Evolutionary conservation across 1,140 invertebrate species (phyloP).

Genomic region (Drosophila nigromelanica): DNA sequence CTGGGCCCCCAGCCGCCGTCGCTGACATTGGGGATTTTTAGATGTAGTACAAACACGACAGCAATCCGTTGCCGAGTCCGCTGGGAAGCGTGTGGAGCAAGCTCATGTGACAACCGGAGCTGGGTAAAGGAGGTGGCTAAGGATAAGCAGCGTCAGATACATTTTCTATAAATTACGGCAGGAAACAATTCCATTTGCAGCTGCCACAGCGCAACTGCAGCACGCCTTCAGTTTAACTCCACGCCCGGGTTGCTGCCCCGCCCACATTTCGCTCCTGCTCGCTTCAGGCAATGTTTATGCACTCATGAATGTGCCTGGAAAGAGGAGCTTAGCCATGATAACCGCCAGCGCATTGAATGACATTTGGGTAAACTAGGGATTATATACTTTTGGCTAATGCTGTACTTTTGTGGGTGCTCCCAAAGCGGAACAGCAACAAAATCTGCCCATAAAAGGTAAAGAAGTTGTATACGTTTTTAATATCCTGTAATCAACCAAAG

Average conservation of each 20-base stretch:
- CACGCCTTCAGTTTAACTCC: constrained; percentile 6
- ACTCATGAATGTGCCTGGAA: constrained; percentile 28
- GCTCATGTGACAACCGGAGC: constrained; percentile 42
- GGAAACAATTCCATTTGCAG: constrained; percentile 72
- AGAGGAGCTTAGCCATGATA: constrained; percentile 33
- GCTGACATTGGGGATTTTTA: constrained; percentile 34
- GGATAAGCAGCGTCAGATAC: constrained; percentile 53
- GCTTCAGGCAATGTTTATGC: constrained; percentile 60
- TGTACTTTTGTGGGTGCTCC: background rate
- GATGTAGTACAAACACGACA: constrained; percentile 30
- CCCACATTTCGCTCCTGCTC: background rate
- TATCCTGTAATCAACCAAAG: background rate
- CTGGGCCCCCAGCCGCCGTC: constrained; percentile 19
- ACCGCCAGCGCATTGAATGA: constrained; percentile 32
- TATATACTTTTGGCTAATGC: constrained; percentile 26
- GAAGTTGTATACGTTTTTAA: background rate
- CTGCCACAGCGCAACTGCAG: constrained; percentile 42
- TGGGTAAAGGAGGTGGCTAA: constrained; percentile 11
- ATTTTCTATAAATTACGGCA: constrained; percentile 76
- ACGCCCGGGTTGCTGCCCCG: background rate
- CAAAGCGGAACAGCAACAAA: background rate
- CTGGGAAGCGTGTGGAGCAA: constrained; percentile 13
- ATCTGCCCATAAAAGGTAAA: background rate
- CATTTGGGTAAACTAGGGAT: constrained; percentile 61
- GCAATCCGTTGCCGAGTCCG: constrained; percentile 19